Base-by-base conservation (phyloP, 2,888 invertebrate species). In the Torymus texanus region DNA sequence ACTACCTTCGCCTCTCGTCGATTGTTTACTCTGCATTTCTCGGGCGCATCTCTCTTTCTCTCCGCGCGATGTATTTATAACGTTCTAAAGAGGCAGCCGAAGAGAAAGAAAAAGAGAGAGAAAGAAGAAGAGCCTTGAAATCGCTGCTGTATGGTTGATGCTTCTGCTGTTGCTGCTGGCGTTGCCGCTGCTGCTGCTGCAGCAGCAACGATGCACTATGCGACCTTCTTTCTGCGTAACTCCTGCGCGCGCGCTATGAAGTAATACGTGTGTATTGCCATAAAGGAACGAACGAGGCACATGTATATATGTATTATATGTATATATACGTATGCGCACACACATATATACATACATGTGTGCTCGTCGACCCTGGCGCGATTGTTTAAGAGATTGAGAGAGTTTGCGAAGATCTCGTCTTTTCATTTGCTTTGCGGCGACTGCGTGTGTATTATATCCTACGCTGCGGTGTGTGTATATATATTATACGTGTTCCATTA, bases 201-300 rank as follows among this genome's bases (percentile, higher is more conserved):
- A 41, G 29, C 29, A 5, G 29, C 29, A 41, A 62, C 71, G 66
- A 66, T 75, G 75, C 75, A 71, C 51, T 72, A 56, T 51, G 68
- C 79, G 79, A 58, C 77, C 80, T 77, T 80, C 77, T 76, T 76
- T 75, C 75, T 65, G 74, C 75, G 74, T 75, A 79, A 79, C 75
- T 70, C 58, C 41, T 41, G 41, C 41, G 41, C 41, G 29, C 29
- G 41, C 41, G 63, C 80, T 74, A 59, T 80, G 76, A 70, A 77
- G 80, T 77, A 80, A 80, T 77, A 80, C 78, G 62, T 58, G 71
- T 62, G 71, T 62, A 67, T 75, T 61, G 78, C 80, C 71, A 71
- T 75, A 71, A 80, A 80, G 62, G 51, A 56, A 53, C 50, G 41
- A 8, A 41, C 41, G 41, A 41, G 41, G 41, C 41, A 8, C 41